phyloP scores from a whole-genome alignment of 53 echinoderm and acorn worm species.

The Luidia sarsii region DNA sequence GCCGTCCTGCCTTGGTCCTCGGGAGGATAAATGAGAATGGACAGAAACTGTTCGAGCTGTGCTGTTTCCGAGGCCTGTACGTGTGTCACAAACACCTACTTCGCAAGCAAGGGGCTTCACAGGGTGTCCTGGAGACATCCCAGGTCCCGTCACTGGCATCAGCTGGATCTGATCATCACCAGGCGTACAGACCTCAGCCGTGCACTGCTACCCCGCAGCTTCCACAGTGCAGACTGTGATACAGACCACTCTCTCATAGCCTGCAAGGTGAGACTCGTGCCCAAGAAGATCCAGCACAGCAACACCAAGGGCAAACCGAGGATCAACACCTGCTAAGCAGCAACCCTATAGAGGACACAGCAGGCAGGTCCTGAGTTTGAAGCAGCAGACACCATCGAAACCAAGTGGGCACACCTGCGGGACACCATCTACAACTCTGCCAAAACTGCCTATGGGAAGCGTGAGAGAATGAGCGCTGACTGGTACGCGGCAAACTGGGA shows the following conservation, averaged over 20 bases:
- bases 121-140: slow-evolving; percentile 52
- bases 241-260: slow-evolving; percentile 26
- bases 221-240: slow-evolving; percentile 1
- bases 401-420: too few relatives aligned
- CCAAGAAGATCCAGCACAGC: too few relatives aligned
- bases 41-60: slow-evolving; percentile 11
- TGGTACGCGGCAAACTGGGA: too few relatives aligned
- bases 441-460: too few relatives aligned
- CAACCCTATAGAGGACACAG: too few relatives aligned
- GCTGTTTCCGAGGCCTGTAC: slow-evolving; percentile 9
- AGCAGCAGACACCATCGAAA: too few relatives aligned
- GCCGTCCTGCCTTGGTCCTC: slow-evolving; percentile 26
- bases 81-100: slow-evolving; percentile 21
- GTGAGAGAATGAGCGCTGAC: too few relatives aligned
- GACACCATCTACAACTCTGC: too few relatives aligned
- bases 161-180: slow-evolving; percentile 37
- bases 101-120: slow-evolving; percentile 17
- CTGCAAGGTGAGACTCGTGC: slow-evolving; percentile 10
- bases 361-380: too few relatives aligned
- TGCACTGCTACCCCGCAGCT: background rate
- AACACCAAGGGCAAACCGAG: too few relatives aligned
- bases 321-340: too few relatives aligned
- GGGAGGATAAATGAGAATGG: slow-evolving; percentile 45
- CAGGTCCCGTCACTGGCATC: slow-evolving; percentile 46
- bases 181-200: background rate